phyloP scores from a whole-genome alignment of 2,888 invertebrate genomes.

The Chalcosyrphus nemorum region DNA sequence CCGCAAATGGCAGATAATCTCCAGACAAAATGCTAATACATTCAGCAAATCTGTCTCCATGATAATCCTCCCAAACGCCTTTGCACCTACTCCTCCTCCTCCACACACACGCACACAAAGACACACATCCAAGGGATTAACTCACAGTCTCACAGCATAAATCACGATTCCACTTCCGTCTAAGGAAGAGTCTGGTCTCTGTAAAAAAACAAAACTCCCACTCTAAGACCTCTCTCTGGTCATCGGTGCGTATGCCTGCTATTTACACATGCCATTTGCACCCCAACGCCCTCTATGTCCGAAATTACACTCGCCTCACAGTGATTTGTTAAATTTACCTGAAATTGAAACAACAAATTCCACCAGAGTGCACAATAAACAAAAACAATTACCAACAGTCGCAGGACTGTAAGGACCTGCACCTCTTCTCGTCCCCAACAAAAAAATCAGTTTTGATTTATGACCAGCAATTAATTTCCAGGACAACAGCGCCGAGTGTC shows the following conservation, averaged over 20 bases:
- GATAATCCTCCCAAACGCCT: background rate
- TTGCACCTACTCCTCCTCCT: background rate
- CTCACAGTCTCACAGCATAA: constrained; percentile 12
- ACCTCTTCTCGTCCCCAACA: too few relatives aligned
- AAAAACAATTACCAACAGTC: constrained; percentile 55
- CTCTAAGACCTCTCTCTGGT: background rate
- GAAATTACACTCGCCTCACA: constrained; percentile 20
- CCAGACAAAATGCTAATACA: background rate
- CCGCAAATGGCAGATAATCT: background rate
- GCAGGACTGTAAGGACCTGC: constrained; percentile 25
- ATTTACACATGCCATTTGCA: constrained; percentile 36
- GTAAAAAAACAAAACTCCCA: constrained; percentile 3
- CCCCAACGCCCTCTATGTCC: background rate
- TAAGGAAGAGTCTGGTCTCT: background rate
- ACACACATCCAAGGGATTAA: background rate
- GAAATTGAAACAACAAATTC: constrained; percentile 58
- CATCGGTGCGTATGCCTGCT: constrained; percentile 18
- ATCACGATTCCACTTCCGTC: constrained; percentile 38
- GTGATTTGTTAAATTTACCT: constrained; percentile 68
- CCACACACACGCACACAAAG: background rate
- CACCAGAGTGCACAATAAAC: background rate
- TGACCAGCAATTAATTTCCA: constrained; percentile 70
- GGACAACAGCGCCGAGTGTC: constrained; percentile 49
- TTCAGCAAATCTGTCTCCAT: background rate
- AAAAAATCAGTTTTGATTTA: constrained; percentile 67